Base-by-base conservation (phyloP, 2,888 invertebrate species). In the Dorcus hopei region DNA sequence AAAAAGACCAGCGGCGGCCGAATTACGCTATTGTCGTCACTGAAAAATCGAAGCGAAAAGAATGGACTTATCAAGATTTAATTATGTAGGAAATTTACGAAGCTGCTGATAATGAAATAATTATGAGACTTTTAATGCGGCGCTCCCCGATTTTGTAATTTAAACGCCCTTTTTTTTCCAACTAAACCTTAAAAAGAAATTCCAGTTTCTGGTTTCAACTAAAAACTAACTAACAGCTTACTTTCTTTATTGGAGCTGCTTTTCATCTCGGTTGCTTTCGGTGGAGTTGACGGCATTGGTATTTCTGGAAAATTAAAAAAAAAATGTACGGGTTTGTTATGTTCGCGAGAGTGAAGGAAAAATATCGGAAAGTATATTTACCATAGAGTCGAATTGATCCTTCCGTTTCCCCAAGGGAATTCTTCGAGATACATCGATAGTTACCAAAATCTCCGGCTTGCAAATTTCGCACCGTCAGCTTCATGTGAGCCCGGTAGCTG, bases 391-490 rank as follows among this genome's bases (percentile, higher is more conserved):
- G 84, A 77, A 95, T 94, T 69, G 93, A 93, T 70, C 94, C 94
- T 80, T 95, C 94, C 8, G 94, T 95, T 81, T 95, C 95, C 61
- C 95, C 95, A 49, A 95, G 85, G 54, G 93, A 93, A 81, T 95
- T 95, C 81, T 95, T 95, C 69, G 93, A 93, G 79, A 95, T 91
- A 83, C 95, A 95, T 72, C 91, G 84, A 80, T 95, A 95, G 81
- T 90, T 92, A 64, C 94, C 94, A 75, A 93, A 94, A 82, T 95
- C 95, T 55, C 87, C 89, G 57, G 85, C 81, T 77, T 90, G 89
- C 61, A 95, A 84, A 80, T 90, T 91, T 72, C 88, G 86, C 70
- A 95, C 91, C 63, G 91, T 93, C 71, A 95, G 82, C 77, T 89
- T 90, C 93, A 95, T 94, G 80, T 92, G 90, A 33, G 93, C 89